These are phyloP conservation scores for Orius insidiosus DNA, from an alignment of 1,140 invertebrate genomes.

Conservation along the genomic window DNA sequence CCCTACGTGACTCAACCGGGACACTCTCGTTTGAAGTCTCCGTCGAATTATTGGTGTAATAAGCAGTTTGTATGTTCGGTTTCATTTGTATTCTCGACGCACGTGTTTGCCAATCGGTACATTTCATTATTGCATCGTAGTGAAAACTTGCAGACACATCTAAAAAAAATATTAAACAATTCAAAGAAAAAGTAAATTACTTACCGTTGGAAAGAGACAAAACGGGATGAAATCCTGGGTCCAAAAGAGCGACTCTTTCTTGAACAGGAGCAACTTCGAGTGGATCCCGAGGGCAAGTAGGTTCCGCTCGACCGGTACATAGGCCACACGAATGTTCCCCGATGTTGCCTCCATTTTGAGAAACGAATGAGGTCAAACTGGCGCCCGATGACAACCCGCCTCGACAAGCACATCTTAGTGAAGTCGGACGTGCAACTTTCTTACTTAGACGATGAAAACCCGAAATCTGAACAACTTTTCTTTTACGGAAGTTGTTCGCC, in stretches of 20 bases:
- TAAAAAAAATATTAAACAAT: slow-evolving; percentile 22
- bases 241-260: slow-evolving; percentile 58
- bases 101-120: slow-evolving; percentile 56
- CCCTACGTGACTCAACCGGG: background rate
- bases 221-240: slow-evolving; percentile 72
- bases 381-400: background rate
- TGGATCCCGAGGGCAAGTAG: slow-evolving; percentile 33
- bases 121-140: slow-evolving; percentile 55
- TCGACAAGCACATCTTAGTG: slow-evolving; percentile 51
- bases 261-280: slow-evolving; percentile 43
- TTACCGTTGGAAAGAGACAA: slow-evolving; percentile 60
- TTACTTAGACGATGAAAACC: slow-evolving; percentile 53
- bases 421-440: slow-evolving; percentile 51
- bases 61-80: background rate
- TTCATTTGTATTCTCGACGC: slow-evolving; percentile 28
- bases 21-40: background rate
- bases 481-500: slow-evolving; percentile 48
- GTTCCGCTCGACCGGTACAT: slow-evolving; percentile 61
- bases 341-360: slow-evolving; percentile 35
- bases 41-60: background rate
- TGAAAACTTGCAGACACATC: slow-evolving; percentile 43
- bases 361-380: background rate
- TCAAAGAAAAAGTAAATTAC: no score
- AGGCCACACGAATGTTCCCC: slow-evolving; percentile 43
- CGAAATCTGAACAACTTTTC: slow-evolving; percentile 47